phyloP scores from a whole-genome alignment of 2,113 vertebrate species.

The Geococcyx californianus region DNA sequence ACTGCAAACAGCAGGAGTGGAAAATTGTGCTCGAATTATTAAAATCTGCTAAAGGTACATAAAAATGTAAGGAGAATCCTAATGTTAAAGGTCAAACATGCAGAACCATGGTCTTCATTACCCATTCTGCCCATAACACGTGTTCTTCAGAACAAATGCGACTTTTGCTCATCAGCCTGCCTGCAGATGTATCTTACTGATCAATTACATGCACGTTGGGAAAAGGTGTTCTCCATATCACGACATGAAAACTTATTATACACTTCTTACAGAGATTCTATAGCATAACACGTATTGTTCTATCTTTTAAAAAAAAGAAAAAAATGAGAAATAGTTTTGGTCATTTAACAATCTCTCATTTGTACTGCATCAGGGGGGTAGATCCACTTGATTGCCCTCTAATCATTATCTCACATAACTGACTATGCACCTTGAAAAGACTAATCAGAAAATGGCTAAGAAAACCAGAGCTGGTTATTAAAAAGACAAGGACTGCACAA shows the following conservation, averaged over 20 bases:
- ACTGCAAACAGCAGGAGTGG: neutral
- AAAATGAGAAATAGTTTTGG: neutral
- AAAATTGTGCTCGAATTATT: neutral
- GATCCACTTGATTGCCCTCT: neutral
- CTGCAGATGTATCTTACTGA: neutral
- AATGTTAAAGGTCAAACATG: accelerated
- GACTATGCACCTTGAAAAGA: neutral
- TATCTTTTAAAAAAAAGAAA: neutral
- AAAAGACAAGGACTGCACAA: neutral
- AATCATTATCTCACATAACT: neutral
- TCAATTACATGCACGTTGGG: neutral
- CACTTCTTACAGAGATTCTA: neutral
- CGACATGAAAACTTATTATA: neutral
- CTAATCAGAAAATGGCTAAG: neutral
- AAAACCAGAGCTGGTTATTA: neutral
- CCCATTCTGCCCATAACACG: neutral
- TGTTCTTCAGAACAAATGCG: neutral
- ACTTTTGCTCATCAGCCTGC: neutral
- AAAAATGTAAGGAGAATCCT: neutral
- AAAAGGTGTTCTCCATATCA: neutral
- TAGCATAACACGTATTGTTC: accelerated
- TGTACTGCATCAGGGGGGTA: accelerated
- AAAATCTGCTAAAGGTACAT: neutral
- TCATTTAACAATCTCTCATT: neutral
- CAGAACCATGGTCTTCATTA: neutral